Percentiles rank a stretch among this genome's conserved stretches.
phyloP scores from a whole-genome alignment of 2,797 vertebrate species.

The Glyptemys insculpta region DNA sequence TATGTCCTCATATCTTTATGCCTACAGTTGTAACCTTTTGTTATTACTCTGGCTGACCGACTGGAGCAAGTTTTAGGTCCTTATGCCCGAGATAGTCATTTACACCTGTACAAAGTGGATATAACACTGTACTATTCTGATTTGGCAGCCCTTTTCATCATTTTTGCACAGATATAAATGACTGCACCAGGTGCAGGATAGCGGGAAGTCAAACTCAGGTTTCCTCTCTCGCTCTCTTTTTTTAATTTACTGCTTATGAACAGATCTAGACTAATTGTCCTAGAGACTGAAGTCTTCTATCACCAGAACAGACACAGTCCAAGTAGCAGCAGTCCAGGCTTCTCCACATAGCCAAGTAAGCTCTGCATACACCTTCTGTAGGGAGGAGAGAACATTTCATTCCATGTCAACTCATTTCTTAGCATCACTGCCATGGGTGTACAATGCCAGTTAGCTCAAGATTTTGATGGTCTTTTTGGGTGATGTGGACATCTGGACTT shows the following conservation, averaged over 20 bases:
- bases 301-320: neutral
- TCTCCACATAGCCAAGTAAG: neutral
- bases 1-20: neutral
- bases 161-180: slow-evolving; percentile 43
- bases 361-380: neutral
- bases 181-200: neutral
- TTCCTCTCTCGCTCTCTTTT: neutral
- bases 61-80: slow-evolving; percentile 6
- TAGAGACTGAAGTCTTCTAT: slow-evolving; percentile 4
- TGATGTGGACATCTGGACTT: neutral
- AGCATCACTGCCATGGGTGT: neutral
- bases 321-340: neutral
- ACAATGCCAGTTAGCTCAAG: neutral
- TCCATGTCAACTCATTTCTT: neutral
- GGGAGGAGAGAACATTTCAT: slow-evolving; percentile 22
- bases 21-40: neutral
- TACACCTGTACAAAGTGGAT: slow-evolving; percentile 13
- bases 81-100: neutral
- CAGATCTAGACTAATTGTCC: neutral
- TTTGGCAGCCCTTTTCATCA: slow-evolving; percentile 15
- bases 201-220: neutral
- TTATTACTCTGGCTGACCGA: neutral
- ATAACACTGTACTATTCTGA: neutral
- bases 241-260: slow-evolving; percentile 24
- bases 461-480: neutral